These are phyloP conservation scores for Scylla paramamosain DNA, from an alignment of 1,140 invertebrate genomes.

Conservation along the genomic window DNA sequence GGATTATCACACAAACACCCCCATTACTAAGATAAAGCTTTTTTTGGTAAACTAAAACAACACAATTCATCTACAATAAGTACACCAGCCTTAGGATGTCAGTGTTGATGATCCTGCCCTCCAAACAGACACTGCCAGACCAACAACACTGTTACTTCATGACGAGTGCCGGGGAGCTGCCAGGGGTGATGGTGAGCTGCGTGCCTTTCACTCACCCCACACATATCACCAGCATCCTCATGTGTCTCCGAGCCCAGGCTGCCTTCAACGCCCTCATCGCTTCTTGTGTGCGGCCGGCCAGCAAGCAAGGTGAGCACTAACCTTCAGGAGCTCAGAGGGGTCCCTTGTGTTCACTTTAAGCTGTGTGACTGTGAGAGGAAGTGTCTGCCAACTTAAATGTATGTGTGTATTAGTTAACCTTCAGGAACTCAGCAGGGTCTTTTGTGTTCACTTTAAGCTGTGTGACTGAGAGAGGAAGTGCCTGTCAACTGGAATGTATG, in stretches of 20 bases:
- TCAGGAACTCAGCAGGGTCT: background rate
- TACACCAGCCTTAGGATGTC: too few species aligned
- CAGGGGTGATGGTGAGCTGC: slow-evolving; percentile 89
- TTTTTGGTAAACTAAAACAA: too few species aligned
- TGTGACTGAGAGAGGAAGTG: too few species aligned
- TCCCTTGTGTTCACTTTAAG: background rate
- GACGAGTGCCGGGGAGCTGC: slow-evolving; percentile 86
- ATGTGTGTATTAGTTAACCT: too few species aligned
- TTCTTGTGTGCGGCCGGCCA: slow-evolving; percentile 90
- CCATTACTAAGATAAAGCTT: too few species aligned
- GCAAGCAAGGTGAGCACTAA: slow-evolving; percentile 84
- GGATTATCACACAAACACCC: too few species aligned
- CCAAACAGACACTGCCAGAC: slow-evolving; percentile 90
- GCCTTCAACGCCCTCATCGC: slow-evolving; percentile 93
- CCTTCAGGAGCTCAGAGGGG: background rate
- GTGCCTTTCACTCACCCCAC: slow-evolving; percentile 96
- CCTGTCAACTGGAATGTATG: too few species aligned
- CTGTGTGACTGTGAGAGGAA: too few species aligned
- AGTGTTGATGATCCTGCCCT: background rate
- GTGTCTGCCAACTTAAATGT: too few species aligned
- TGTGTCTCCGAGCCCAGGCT: slow-evolving; percentile 92
- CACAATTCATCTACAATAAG: too few species aligned
- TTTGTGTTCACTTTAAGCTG: background rate
- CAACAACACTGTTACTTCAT: slow-evolving; percentile 97
- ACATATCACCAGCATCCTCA: slow-evolving; percentile 93